Percentiles rank a stretch among this genome's conserved stretches.
Evolutionary conservation across 2,888 invertebrate species (phyloP).

Genomic region (Dichetophora obliterata): DNA sequence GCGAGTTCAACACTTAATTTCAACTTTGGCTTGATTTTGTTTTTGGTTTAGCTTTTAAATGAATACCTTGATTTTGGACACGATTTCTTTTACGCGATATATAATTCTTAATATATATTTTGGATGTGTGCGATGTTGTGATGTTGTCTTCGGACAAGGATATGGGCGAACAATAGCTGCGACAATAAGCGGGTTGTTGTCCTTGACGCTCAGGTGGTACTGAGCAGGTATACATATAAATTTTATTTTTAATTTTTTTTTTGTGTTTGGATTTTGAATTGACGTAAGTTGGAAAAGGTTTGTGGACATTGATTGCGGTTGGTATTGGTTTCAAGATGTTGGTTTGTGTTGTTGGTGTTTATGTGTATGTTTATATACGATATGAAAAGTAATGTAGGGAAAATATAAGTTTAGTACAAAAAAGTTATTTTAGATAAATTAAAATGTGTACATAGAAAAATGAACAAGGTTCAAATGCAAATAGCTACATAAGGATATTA

Average conservation of each 20-base stretch:
- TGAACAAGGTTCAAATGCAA: background rate
- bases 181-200: constrained; percentile 69
- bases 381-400: constrained; percentile 6
- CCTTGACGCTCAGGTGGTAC: constrained; percentile 66
- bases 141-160: constrained; percentile 63
- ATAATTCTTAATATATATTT: constrained; percentile 67
- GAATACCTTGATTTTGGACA: constrained; percentile 70
- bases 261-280: constrained; percentile 19
- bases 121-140: constrained; percentile 63
- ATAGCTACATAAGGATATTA: background rate
- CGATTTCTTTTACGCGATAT: constrained; percentile 69
- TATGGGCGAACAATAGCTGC: constrained; percentile 69
- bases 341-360: constrained; percentile 31
- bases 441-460: too few species aligned
- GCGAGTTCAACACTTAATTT: constrained; percentile 14
- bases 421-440: background rate
- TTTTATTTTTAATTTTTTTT: constrained; percentile 29
- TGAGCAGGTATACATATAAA: constrained; percentile 50
- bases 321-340: constrained; percentile 37
- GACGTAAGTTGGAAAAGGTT: constrained; percentile 9
- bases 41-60: constrained; percentile 40
- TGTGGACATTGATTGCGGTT: constrained; percentile 35
- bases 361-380: background rate
- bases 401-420: constrained; percentile 11
- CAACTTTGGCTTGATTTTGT: constrained; percentile 26